These are phyloP conservation scores for Polyodon spathula DNA, from an alignment of 2,113 vertebrate species.

Conservation along the genomic window DNA sequence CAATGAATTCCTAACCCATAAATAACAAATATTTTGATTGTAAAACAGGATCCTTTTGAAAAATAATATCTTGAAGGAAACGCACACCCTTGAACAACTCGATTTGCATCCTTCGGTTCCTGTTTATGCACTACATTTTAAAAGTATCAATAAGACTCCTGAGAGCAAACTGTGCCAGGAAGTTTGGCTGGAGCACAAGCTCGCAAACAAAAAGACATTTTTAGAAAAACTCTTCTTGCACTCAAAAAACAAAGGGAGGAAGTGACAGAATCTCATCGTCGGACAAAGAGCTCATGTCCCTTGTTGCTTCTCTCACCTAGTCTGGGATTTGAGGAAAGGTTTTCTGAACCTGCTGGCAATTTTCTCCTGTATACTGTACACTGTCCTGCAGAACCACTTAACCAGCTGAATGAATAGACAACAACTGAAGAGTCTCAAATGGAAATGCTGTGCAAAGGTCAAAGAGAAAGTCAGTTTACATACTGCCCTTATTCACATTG, in stretches of 20 bases:
- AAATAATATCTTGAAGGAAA: conserved; percentile 38
- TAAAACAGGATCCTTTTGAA: conserved; percentile 41
- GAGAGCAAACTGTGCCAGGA: conserved; percentile 49
- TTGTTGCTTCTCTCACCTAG: conserved; percentile 39
- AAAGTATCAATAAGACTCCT: conserved; percentile 40
- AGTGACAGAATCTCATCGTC: conserved; percentile 61
- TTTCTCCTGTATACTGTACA: too few species aligned
- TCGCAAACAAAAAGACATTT: conserved; percentile 81
- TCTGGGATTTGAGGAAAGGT: conserved; percentile 42
- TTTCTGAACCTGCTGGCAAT: too few species aligned
- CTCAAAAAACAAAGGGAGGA: conserved; percentile 74
- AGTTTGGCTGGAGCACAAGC: conserved; percentile 56
- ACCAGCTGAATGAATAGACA: too few species aligned
- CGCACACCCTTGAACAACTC: conserved; percentile 45
- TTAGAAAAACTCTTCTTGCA: conserved; percentile 64
- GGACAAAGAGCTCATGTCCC: conserved; percentile 55
- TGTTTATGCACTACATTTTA: conserved; percentile 51
- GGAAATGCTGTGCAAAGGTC: too few species aligned
- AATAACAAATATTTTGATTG: conserved; percentile 28
- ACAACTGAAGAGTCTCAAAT: too few species aligned
- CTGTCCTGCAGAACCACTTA: neutral
- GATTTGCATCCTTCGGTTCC: conserved; percentile 58
- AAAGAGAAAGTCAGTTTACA: too few species aligned
- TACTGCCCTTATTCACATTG: too few species aligned
- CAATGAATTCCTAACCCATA: conserved; percentile 14